phyloP scores from a whole-genome alignment of 2,797 vertebrate species.

The Picus viridis region DNA sequence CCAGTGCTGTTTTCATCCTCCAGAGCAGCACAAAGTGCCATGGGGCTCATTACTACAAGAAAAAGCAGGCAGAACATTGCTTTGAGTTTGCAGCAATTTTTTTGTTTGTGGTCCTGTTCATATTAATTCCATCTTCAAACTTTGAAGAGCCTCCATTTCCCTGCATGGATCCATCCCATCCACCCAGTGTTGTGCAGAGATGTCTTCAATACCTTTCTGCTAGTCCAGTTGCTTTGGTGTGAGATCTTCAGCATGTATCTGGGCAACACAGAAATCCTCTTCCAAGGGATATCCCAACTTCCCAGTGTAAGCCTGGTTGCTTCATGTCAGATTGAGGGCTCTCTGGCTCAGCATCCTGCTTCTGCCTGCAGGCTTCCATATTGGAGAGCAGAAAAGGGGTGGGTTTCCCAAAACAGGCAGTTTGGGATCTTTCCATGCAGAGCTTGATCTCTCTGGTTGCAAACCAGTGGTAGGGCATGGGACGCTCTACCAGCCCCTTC shows the following conservation, averaged over 20 bases:
- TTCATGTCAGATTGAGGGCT: background rate
- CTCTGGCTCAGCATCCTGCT: background rate
- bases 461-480: background rate
- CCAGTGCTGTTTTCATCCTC: background rate
- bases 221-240: background rate
- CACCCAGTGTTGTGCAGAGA: background rate
- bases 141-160: background rate
- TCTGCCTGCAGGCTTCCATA: background rate
- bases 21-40: background rate
- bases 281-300: background rate
- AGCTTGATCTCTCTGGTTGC: background rate
- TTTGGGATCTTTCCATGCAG: background rate
- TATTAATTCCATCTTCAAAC: background rate
- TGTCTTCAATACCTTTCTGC: background rate
- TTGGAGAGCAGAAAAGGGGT: background rate
- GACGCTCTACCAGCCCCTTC: background rate
- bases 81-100: background rate
- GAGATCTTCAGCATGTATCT: background rate
- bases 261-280: background rate
- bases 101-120: background rate
- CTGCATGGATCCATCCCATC: background rate
- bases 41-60: accelerated
- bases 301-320: background rate
- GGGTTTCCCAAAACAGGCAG: background rate
- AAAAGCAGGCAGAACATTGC: background rate